Evolutionary conservation across 2,888 invertebrate genomes (phyloP).

Genomic region (Ischnura elegans): DNA sequence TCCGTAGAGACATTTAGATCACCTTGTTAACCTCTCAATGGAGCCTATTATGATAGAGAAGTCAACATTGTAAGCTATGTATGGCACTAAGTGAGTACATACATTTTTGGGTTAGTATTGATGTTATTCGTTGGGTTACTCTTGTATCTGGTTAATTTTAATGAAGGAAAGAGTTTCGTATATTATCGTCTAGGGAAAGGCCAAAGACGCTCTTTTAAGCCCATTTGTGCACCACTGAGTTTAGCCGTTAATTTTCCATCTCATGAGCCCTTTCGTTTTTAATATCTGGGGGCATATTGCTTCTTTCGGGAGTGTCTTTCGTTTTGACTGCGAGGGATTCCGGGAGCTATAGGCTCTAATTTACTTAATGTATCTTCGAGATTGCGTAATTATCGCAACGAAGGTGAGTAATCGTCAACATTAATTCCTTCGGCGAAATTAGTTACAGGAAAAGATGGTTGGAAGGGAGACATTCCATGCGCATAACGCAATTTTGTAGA

Average conservation of each 20-base stretch:
- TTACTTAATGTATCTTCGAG: conserved; percentile 11
- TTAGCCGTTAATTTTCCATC: neutral
- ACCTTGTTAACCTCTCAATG: no score
- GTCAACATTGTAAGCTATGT: no score
- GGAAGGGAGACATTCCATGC: conserved; percentile 24
- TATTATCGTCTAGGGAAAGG: no score
- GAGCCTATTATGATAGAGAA: no score
- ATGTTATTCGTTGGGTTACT: no score
- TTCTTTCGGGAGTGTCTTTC: neutral
- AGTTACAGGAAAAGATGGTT: neutral
- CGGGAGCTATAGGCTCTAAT: neutral
- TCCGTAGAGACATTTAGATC: no score
- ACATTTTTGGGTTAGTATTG: no score
- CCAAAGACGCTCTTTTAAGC: neutral
- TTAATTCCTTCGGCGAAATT: conserved; percentile 39
- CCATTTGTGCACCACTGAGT: neutral
- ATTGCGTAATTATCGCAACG: conserved; percentile 47
- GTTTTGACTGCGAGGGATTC: neutral
- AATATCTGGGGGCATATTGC: neutral
- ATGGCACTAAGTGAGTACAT: no score
- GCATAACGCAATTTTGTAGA: conserved; percentile 38
- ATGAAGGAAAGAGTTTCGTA: no score
- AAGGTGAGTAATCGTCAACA: neutral
- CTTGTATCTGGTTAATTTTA: neutral
- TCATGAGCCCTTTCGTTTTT: neutral